Percentiles rank a stretch among this genome's conserved stretches.
These are phyloP conservation scores for Nansenia antarctica DNA, from an alignment of 2,113 vertebrate species.

Conservation along the genomic window DNA sequence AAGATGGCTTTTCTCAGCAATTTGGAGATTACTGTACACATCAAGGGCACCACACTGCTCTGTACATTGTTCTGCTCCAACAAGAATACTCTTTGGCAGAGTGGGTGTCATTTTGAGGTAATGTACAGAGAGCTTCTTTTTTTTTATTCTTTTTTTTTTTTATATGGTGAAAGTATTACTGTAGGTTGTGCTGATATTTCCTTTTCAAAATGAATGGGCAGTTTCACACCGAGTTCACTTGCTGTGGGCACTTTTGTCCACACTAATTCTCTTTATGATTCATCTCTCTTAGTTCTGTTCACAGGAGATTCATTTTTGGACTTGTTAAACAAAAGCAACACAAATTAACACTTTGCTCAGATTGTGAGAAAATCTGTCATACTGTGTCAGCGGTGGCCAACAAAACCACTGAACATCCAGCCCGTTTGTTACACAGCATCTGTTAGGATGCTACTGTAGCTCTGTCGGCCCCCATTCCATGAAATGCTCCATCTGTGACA, in stretches of 20 bases:
- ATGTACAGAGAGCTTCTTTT: constrained; percentile 41
- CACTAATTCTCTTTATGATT: constrained; percentile 16
- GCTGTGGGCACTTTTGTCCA: constrained; percentile 6
- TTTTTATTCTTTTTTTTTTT: too few relatives aligned
- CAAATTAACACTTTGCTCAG: too few relatives aligned
- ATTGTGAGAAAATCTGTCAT: too few relatives aligned
- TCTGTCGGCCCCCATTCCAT: neutral
- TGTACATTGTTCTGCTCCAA: constrained; percentile 31
- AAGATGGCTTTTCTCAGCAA: constrained; percentile 62
- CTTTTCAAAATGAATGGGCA: constrained; percentile 47
- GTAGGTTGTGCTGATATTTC: constrained; percentile 25
- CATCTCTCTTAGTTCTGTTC: neutral
- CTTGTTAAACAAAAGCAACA: too few relatives aligned
- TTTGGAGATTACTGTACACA: constrained; percentile 51
- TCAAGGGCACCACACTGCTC: constrained; percentile 39
- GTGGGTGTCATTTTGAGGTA: constrained; percentile 63
- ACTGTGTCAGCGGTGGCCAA: too few relatives aligned
- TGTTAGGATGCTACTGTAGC: neutral
- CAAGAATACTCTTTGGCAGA: constrained; percentile 54
- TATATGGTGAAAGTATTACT: constrained; percentile 44
- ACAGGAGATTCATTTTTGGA: too few relatives aligned
- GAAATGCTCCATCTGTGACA: constrained; percentile 9
- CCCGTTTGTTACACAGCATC: too few relatives aligned
- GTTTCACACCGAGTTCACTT: constrained; percentile 7
- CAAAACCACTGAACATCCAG: too few relatives aligned